Evolutionary conservation across 1,140 invertebrate species (phyloP).

Genomic region (Leptinotarsa defecta): DNA sequence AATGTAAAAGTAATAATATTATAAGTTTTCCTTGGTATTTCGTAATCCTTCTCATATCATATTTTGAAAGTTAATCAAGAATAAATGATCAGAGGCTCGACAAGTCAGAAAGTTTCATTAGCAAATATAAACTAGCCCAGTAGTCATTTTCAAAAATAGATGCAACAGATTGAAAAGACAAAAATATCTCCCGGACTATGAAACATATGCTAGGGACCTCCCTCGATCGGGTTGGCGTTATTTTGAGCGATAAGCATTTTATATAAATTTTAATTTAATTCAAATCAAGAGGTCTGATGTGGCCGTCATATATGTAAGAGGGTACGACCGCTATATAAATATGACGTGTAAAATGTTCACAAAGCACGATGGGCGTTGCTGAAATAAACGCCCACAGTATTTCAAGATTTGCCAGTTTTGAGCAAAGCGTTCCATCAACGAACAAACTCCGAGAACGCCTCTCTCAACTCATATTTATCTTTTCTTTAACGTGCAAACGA

Average conservation of each 20-base stretch:
- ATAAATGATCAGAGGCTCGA: too few species aligned
- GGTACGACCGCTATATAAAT: constrained; percentile 30
- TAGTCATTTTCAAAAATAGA: too few species aligned
- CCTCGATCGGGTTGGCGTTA: background rate
- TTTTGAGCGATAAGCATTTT: background rate
- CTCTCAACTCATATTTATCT: constrained; percentile 28
- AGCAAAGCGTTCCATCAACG: constrained; percentile 35
- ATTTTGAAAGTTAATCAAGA: too few species aligned
- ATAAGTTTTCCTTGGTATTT: too few species aligned
- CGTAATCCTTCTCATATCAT: too few species aligned
- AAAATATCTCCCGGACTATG: too few species aligned
- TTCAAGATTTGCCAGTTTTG: constrained; percentile 36
- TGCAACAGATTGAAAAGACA: too few species aligned
- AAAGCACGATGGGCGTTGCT: constrained; percentile 32
- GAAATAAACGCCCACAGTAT: constrained; percentile 34
- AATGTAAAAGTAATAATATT: too few species aligned
- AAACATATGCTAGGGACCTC: too few species aligned
- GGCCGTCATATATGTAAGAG: constrained; percentile 5
- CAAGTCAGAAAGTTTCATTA: too few species aligned
- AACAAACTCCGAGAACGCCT: constrained; percentile 24
- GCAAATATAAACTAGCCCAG: too few species aligned
- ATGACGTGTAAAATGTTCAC: constrained; percentile 33
- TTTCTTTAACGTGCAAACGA: constrained; percentile 3
- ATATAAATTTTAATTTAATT: background rate
- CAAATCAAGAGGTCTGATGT: background rate